These are phyloP conservation scores for Ictalurus punctatus DNA, from an alignment of 2,113 vertebrate genomes.

Conservation along the genomic window DNA sequence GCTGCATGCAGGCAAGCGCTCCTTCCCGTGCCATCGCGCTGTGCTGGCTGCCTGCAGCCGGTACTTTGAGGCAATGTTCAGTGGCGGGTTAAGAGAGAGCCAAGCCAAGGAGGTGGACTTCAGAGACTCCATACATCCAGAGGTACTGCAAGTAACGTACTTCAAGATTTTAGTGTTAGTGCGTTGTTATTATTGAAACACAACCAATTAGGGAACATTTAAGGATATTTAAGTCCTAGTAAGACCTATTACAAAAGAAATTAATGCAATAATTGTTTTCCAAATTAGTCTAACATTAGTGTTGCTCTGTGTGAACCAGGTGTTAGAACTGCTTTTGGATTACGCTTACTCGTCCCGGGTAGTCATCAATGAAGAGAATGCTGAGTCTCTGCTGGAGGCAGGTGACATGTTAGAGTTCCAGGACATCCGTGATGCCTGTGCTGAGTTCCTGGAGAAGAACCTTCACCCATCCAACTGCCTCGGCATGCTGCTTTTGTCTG, in stretches of 20 bases:
- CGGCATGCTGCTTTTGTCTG: constrained; percentile 80
- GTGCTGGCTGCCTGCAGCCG: constrained; percentile 83
- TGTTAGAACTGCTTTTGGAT: constrained; percentile 80
- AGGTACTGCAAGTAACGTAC: constrained; percentile 52
- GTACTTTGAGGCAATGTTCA: constrained; percentile 86
- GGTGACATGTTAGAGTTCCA: constrained; percentile 86
- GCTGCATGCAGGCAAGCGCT: constrained; percentile 76
- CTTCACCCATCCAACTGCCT: constrained; percentile 81
- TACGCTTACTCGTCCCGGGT: constrained; percentile 82
- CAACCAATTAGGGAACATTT: neutral
- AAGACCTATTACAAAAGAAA: neutral
- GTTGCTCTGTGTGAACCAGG: constrained; percentile 50
- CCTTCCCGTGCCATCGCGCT: constrained; percentile 80
- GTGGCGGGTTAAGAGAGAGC: constrained; percentile 79
- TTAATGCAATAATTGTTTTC: neutral
- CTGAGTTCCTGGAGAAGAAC: constrained; percentile 81
- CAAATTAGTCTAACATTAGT: neutral
- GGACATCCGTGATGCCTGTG: constrained; percentile 82
- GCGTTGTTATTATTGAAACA: neutral
- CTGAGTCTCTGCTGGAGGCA: constrained; percentile 80
- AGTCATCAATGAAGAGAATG: constrained; percentile 82
- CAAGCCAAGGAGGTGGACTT: constrained; percentile 80
- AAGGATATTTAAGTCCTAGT: neutral
- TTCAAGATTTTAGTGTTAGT: neutral
- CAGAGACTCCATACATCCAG: constrained; percentile 79